Conservation (phyloP, 2,797 vertebrate genomes). For the Oreochromis mossambicus region DNA sequence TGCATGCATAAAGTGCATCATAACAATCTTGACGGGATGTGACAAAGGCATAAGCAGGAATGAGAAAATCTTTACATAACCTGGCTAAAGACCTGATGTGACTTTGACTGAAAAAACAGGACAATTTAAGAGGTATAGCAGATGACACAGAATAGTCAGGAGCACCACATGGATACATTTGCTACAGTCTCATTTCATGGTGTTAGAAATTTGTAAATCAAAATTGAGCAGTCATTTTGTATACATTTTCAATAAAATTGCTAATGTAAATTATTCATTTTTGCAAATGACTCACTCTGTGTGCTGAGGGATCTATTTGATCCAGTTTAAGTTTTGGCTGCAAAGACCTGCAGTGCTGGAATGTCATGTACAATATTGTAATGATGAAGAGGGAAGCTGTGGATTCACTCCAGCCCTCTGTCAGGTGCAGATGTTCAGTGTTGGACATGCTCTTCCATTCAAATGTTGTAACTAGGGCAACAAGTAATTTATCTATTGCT, state of each 20-base stretch:
- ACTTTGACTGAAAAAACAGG: not conserved
- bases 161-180: not conserved
- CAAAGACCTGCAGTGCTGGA: not conserved
- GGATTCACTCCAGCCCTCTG: not conserved
- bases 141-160: not conserved
- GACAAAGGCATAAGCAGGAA: conserved; percentile 28
- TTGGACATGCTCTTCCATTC: not conserved
- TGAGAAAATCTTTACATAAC: conserved; percentile 20
- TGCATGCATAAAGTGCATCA: conserved; percentile 15
- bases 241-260: not conserved
- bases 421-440: not conserved
- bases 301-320: not conserved
- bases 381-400: not conserved
- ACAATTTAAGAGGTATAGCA: not conserved
- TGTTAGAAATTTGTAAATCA: not conserved
- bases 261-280: not conserved
- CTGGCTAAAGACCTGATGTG: not conserved
- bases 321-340: not conserved
- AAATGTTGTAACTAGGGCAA: not conserved
- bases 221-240: not conserved
- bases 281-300: not conserved
- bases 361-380: not conserved
- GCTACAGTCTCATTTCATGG: not conserved
- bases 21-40: conserved; percentile 25
- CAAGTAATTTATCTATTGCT: not conserved